These are phyloP conservation scores for Pocillopora meandrina DNA, from an alignment of 92 coral and sea anemone species.

Conservation along the genomic window DNA sequence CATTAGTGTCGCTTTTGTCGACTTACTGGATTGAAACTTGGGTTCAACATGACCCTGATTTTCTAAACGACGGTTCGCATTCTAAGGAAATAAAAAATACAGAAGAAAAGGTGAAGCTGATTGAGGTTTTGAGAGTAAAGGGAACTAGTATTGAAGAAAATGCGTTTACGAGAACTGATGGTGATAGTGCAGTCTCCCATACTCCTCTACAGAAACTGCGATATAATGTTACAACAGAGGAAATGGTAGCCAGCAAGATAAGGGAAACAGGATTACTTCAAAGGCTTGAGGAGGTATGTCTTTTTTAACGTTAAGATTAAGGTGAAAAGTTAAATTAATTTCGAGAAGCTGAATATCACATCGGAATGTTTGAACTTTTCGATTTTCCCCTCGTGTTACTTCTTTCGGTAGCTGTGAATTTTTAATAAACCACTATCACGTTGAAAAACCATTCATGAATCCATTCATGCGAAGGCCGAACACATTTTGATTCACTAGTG, in stretches of 20 bases:
- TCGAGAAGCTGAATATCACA: neutral
- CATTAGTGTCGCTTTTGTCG: neutral
- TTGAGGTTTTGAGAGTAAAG: neutral
- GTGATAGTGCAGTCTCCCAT: neutral
- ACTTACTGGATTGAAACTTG: conserved; percentile 31
- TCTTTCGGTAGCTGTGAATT: neutral
- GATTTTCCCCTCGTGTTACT: neutral
- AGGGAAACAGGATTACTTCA: conserved; percentile 1
- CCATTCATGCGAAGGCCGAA: neutral
- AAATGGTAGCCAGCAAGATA: neutral
- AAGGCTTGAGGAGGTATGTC: conserved; percentile 35
- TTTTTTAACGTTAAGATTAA: neutral
- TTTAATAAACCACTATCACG: conserved; percentile 23
- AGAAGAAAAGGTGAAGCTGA: neutral
- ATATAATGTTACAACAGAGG: neutral
- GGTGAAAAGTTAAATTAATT: neutral
- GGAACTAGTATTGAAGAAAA: neutral
- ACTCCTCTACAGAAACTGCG: neutral
- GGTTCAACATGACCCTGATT: neutral
- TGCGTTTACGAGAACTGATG: neutral
- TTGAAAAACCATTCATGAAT: conserved; percentile 11
- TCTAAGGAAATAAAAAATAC: neutral
- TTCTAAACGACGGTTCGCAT: neutral
- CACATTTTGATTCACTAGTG: neutral
- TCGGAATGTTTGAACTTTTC: neutral